Evolutionary conservation across 2,888 invertebrate species (phyloP).

Genomic region (Ryuthela nishihirai): DNA sequence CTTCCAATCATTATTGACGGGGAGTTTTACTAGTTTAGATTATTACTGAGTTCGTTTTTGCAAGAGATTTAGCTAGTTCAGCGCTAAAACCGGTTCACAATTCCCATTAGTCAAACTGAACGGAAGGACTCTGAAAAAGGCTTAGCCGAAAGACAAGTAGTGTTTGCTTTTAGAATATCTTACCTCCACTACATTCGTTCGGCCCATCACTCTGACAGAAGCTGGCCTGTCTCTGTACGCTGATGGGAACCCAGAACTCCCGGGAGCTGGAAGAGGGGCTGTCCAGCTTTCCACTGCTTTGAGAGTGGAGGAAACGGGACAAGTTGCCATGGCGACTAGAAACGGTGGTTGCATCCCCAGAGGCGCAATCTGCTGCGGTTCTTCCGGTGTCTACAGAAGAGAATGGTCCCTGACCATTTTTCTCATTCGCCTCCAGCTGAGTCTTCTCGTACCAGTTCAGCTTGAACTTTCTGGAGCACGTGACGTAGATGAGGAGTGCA

Average conservation of each 20-base stretch:
- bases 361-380: not conserved
- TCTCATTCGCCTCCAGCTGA: constrained; percentile 55
- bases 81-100: too few species aligned
- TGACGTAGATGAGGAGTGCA: constrained; percentile 53
- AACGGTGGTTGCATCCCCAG: not conserved
- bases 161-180: too few species aligned
- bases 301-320: not conserved
- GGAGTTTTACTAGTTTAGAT: too few species aligned
- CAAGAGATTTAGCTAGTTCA: too few species aligned
- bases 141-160: too few species aligned
- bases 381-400: not conserved
- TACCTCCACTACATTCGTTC: not conserved
- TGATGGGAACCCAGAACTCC: constrained; percentile 50
- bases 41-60: too few species aligned
- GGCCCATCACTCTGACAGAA: constrained; percentile 31
- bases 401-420: not conserved
- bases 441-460: constrained; percentile 62
- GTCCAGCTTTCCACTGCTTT: constrained; percentile 1
- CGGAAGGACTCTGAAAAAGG: too few species aligned
- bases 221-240: constrained; percentile 35
- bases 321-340: not conserved
- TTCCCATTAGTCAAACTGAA: too few species aligned
- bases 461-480: constrained; percentile 57
- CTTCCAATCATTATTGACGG: too few species aligned
- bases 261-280: constrained; percentile 35